phyloP scores from a whole-genome alignment of 2,888 invertebrate species.

The Phyllotreta cruciferae region DNA sequence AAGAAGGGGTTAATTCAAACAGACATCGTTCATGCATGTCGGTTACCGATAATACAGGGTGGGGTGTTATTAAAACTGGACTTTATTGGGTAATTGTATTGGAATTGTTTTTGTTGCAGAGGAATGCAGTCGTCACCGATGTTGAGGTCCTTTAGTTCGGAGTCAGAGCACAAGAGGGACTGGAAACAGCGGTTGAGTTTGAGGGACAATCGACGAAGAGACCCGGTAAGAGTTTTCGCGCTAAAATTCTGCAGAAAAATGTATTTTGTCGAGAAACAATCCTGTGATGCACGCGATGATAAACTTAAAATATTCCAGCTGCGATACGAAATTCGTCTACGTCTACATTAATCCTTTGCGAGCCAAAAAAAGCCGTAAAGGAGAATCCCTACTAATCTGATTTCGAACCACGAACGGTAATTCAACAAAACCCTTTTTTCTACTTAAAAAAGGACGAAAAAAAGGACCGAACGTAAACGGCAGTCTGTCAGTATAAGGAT shows the following conservation, averaged over 20 bases:
- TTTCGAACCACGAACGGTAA: neutral
- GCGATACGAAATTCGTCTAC: too few relatives aligned
- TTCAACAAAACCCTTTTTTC: slow-evolving; percentile 11
- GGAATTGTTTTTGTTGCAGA: slow-evolving; percentile 19
- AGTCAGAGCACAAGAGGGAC: slow-evolving; percentile 67
- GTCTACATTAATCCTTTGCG: too few relatives aligned
- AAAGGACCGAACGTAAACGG: slow-evolving; percentile 2
- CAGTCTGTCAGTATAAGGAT: neutral
- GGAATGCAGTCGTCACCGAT: slow-evolving; percentile 61
- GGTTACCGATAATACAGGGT: neutral
- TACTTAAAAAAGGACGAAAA: slow-evolving; percentile 6
- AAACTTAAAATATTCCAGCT: too few relatives aligned
- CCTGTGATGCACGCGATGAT: too few relatives aligned
- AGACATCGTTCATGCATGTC: too few relatives aligned
- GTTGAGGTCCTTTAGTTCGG: slow-evolving; percentile 72
- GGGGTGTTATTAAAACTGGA: neutral
- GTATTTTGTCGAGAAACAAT: neutral
- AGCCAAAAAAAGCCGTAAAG: neutral
- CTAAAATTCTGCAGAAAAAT: neutral
- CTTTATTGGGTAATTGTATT: neutral
- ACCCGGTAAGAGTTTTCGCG: slow-evolving; percentile 49
- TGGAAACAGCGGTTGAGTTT: slow-evolving; percentile 79
- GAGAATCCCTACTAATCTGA: neutral
- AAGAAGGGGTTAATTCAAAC: too few relatives aligned
- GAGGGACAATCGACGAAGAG: slow-evolving; percentile 72